Evolutionary conservation across 2,113 vertebrate genomes (phyloP).

Genomic region (Pollachius pollachius): DNA sequence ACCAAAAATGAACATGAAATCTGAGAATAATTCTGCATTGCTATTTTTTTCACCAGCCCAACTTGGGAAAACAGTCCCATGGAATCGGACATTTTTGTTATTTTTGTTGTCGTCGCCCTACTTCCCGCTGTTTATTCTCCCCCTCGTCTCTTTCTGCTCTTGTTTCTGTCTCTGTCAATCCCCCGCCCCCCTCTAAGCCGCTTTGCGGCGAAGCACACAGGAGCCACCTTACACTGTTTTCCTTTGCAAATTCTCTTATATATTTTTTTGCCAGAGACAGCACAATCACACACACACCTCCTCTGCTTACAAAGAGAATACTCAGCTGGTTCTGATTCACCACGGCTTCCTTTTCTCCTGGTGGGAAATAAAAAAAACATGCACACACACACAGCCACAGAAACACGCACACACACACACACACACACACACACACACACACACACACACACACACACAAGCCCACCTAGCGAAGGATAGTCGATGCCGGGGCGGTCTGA

Average conservation of each 20-base stretch:
- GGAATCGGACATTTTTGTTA: too few relatives aligned
- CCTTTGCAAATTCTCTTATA: conserved; percentile 15
- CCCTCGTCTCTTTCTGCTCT: background rate
- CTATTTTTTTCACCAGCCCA: too few relatives aligned
- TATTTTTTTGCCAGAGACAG: conserved; percentile 10
- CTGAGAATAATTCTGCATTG: too few relatives aligned
- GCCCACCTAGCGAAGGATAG: background rate
- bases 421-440: too few relatives aligned
- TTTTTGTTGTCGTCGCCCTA: too few relatives aligned
- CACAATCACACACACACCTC: background rate
- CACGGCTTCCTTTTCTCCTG: background rate
- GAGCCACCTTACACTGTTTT: background rate
- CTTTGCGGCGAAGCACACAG: conserved; percentile 17
- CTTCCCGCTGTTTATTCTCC: too few relatives aligned
- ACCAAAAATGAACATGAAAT: too few relatives aligned
- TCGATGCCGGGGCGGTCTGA: background rate
- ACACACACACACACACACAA: background rate
- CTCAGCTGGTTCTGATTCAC: conserved; percentile 9
- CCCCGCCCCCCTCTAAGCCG: background rate
- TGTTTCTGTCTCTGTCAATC: conserved; percentile 22
- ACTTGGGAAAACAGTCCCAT: too few relatives aligned
- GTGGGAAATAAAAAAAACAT: background rate
- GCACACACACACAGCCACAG: too few relatives aligned
- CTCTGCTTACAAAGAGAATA: conserved; percentile 10
- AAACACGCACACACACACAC: too few relatives aligned